These are phyloP conservation scores for Sphenopsis melanotis DNA, from an alignment of 2,797 vertebrate species.

Conservation along the genomic window DNA sequence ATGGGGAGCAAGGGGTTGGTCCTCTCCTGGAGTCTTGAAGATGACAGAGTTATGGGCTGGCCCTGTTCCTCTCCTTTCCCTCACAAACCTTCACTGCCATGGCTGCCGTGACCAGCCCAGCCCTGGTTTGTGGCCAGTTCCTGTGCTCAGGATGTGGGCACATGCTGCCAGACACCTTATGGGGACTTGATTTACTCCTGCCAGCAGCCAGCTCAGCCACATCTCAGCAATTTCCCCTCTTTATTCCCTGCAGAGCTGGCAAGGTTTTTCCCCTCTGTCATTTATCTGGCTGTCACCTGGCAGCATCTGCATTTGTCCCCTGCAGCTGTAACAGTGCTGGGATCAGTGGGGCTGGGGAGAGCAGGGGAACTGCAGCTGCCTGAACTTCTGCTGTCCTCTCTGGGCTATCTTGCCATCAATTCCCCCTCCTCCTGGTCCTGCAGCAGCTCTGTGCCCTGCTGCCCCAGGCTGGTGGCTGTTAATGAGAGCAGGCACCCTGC, in stretches of 20 bases:
- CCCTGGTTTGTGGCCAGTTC: background rate
- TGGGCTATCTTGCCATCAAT: background rate
- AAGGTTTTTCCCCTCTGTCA: background rate
- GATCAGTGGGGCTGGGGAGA: background rate
- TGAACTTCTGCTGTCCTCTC: background rate
- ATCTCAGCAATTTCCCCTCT: background rate
- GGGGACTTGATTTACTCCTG: conserved; percentile 1
- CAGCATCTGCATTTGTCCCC: background rate
- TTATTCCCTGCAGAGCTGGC: background rate
- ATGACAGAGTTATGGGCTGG: background rate
- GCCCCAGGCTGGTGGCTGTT: background rate
- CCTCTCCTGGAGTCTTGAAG: background rate
- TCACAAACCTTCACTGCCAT: rapidly evolving
- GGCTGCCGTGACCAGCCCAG: background rate
- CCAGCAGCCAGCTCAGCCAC: background rate
- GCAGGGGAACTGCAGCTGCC: background rate
- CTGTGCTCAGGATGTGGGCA: background rate
- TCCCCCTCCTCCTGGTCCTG: background rate
- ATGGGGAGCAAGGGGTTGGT: background rate
- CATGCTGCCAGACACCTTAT: background rate
- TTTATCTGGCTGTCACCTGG: background rate
- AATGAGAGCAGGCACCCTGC: background rate
- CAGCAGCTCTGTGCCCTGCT: background rate
- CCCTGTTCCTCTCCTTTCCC: background rate
- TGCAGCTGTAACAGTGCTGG: background rate